Conservation (phyloP, 2,888 invertebrate species). For the Drosophila borealis region DNA sequence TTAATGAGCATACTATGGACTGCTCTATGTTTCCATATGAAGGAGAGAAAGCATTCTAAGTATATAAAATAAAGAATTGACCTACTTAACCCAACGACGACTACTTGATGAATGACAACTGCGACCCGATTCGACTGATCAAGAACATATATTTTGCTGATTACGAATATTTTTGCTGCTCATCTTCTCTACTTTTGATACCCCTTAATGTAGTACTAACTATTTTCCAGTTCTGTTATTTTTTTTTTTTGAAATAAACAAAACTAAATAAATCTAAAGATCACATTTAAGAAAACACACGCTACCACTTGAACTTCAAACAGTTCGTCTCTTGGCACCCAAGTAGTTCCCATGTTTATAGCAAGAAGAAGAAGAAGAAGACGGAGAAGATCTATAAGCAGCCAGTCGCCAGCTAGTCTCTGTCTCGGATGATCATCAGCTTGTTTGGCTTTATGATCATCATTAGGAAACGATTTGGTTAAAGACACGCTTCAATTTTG, state of each 20-base stretch:
- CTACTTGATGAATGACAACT: no score
- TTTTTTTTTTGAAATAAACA: constrained; percentile 1
- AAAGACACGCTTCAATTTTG: constrained; percentile 48
- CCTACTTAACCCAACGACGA: no score
- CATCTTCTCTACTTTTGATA: neutral
- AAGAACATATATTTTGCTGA: no score
- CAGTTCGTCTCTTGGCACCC: constrained; percentile 38
- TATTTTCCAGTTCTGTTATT: neutral
- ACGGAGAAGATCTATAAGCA: neutral
- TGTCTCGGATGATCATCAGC: constrained; percentile 31
- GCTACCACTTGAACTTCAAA: constrained; percentile 37
- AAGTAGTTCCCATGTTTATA: constrained; percentile 16
- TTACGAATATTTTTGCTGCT: no score
- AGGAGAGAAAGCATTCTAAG: no score
- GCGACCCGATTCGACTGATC: no score
- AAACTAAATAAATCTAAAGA: constrained; percentile 11
- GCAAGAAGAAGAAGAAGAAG: constrained; percentile 3
- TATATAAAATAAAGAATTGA: no score
- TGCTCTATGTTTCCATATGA: no score
- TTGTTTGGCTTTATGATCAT: constrained; percentile 52
- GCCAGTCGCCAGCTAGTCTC: constrained; percentile 35
- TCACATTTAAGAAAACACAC: constrained; percentile 12
- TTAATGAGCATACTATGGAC: no score
- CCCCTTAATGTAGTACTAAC: neutral
- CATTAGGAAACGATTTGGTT: constrained; percentile 62